Base-by-base conservation (phyloP, 37 sponge, comb jelly and placozoan genomes). In the Halisarca cf. caerulea region DNA sequence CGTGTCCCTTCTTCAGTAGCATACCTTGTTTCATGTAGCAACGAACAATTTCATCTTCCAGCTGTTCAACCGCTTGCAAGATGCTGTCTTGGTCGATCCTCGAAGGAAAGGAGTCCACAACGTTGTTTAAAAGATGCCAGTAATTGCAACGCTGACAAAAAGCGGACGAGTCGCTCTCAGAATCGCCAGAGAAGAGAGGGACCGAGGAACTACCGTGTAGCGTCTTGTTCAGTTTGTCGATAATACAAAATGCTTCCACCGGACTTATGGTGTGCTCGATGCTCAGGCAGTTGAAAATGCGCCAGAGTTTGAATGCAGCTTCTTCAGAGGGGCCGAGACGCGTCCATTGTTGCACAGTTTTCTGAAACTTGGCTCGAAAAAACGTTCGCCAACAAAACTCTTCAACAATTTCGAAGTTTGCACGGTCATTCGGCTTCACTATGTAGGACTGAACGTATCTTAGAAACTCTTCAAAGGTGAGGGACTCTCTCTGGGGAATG, bases 361-460 rank as follows among this genome's bases (percentile, higher is more conserved):
- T 39, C 77, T 36, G 77, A 37, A 40, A 74, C 24, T 41, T 74
- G n/a, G 40, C 9, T 0, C 41, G 45, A 25, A 25, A 74, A 44
- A 44, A 74, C 25, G 42, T 74, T 20, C 77, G 77, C 77, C 77
- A 74, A 43, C 77, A 74, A 74, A 8, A 74, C 77, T 74, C 38
- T 24, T 74, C 77, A 2, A 74, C 41, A 23, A 74, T 2, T 43
- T 6, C 24, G n/a, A 74, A 5, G 45, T 74, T 41, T 17, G 77
- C 77, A 3, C 36, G 36, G 23, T 74, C 45, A 15, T 18, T 8
- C 44, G 43, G 24, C 44, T 43, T 74, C 33, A 68, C 69, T 30
- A 68, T 7, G 69, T 68, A 68, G 77, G 77, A 74, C 45, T 74
- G 45, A 25, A 74, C 45, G 45, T 44, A 74, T 24, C 45, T 5